Percentiles rank a stretch among this genome's conserved stretches.
These are phyloP conservation scores for Hyles euphorbiae DNA, from an alignment of 1,140 invertebrate species.

Conservation along the genomic window DNA sequence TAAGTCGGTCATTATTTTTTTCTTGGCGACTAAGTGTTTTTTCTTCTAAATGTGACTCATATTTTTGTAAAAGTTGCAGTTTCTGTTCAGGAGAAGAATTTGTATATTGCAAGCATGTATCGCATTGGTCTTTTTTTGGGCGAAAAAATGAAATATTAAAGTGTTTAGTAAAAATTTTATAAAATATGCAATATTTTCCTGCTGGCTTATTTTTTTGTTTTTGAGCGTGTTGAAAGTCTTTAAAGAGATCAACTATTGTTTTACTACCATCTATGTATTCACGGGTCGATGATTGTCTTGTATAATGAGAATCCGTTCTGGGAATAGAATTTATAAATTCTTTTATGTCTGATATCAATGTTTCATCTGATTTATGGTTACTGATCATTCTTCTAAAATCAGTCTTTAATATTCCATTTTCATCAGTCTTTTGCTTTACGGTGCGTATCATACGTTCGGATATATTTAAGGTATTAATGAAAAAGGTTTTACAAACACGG, in stretches of 20 bases:
- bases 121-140: slow-evolving; percentile 61
- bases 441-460: slow-evolving; percentile 3
- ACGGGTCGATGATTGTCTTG: slow-evolving; percentile 20
- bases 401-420: slow-evolving; percentile 3
- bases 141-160: slow-evolving; percentile 51
- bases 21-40: slow-evolving; percentile 26
- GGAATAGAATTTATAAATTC: slow-evolving; percentile 5
- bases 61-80: slow-evolving; percentile 10
- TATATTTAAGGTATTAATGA: slow-evolving; percentile 3
- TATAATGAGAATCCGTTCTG: slow-evolving; percentile 5
- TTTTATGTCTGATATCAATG: slow-evolving; percentile 1
- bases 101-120: slow-evolving; percentile 41
- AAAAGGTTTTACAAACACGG: slow-evolving; percentile 16
- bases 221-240: slow-evolving; percentile 23
- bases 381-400: slow-evolving; percentile 3
- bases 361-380: slow-evolving; percentile 3
- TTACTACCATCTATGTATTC: slow-evolving; percentile 36
- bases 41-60: slow-evolving; percentile 27
- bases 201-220: neutral
- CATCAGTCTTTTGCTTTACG: slow-evolving; percentile 4
- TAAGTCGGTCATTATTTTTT: slow-evolving; percentile 27
- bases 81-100: slow-evolving; percentile 32
- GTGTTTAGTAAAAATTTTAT: slow-evolving; percentile 38
- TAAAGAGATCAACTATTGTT: slow-evolving; percentile 31
- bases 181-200: slow-evolving; percentile 5